phyloP scores from a whole-genome alignment of 1,140 invertebrate species.

The Ceratosolen fusciceps region DNA sequence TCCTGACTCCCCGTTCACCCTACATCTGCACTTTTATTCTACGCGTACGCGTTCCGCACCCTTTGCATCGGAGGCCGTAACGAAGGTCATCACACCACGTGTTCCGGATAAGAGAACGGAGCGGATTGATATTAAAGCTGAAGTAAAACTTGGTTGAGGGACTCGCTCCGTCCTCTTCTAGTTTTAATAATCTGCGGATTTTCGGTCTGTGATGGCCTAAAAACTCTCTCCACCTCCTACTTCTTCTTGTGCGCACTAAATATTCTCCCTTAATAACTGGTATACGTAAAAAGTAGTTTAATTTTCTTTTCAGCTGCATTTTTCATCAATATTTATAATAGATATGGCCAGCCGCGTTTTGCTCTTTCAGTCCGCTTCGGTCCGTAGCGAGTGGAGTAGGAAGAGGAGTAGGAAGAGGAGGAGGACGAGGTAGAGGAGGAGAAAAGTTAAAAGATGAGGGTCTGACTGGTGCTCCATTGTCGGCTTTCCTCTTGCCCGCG shows the following conservation, averaged over 20 bases:
- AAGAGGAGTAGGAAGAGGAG: too few species aligned
- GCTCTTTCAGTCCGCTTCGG: slow-evolving; percentile 24
- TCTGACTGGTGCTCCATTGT: slow-evolving; percentile 65
- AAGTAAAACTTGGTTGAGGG: too few species aligned
- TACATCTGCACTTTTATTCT: too few species aligned
- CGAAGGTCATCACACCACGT: too few species aligned
- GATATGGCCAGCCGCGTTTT: slow-evolving; percentile 13
- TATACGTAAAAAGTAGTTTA: slow-evolving; percentile 14
- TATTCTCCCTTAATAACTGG: slow-evolving; percentile 16
- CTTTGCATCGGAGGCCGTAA: too few species aligned
- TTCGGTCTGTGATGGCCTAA: background rate
- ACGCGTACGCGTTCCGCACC: too few species aligned
- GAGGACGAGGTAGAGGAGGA: slow-evolving; percentile 26
- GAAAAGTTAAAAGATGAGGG: slow-evolving; percentile 63
- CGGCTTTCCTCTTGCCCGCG: slow-evolving; percentile 58
- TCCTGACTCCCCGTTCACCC: too few species aligned
- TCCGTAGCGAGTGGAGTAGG: too few species aligned
- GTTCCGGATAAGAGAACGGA: too few species aligned
- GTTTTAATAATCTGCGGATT: too few species aligned
- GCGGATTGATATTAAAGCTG: too few species aligned
- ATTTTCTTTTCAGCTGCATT: slow-evolving; percentile 7
- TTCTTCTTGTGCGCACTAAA: background rate
- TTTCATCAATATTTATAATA: slow-evolving; percentile 37
- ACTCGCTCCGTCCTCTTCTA: too few species aligned
- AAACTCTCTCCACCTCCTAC: background rate